These are phyloP conservation scores for Heliocidaris erythrogramma DNA, from an alignment of 35 echinoderm and acorn worm species.

Conservation along the genomic window DNA sequence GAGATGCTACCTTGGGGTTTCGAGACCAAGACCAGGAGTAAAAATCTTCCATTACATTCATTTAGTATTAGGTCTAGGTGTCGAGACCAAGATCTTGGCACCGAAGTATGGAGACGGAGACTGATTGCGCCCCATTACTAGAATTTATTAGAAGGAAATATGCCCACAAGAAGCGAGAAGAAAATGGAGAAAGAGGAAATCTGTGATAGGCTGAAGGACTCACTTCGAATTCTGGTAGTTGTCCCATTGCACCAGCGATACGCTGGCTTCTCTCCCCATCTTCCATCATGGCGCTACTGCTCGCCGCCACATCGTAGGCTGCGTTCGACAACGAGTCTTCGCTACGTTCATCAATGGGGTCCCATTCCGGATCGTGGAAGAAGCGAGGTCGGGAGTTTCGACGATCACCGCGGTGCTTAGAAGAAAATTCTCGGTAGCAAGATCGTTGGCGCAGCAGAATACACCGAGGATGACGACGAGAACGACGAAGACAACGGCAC, in stretches of 20 bases:
- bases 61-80: too few relatives aligned
- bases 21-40: too few relatives aligned
- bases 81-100: too few relatives aligned
- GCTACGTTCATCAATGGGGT: conserved; percentile 22
- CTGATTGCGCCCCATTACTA: too few relatives aligned
- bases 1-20: too few relatives aligned
- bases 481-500: conserved; percentile 20
- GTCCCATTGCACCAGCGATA: neutral
- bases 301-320: conserved; percentile 6
- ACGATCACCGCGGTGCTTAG: neutral
- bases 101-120: too few relatives aligned
- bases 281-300: neutral
- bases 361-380: conserved; percentile 30
- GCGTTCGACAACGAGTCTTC: conserved; percentile 39
- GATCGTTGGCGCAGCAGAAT: conserved; percentile 25
- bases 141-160: too few relatives aligned
- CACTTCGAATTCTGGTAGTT: conserved; percentile 8
- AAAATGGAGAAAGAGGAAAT: neutral
- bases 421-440: neutral
- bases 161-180: neutral
- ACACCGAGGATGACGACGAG: neutral
- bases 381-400: neutral
- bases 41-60: too few relatives aligned
- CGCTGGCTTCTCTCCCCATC: neutral
- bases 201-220: neutral